Evolutionary conservation across 2,113 vertebrate genomes (phyloP).

Genomic region (Gallinago paraguaiae): DNA sequence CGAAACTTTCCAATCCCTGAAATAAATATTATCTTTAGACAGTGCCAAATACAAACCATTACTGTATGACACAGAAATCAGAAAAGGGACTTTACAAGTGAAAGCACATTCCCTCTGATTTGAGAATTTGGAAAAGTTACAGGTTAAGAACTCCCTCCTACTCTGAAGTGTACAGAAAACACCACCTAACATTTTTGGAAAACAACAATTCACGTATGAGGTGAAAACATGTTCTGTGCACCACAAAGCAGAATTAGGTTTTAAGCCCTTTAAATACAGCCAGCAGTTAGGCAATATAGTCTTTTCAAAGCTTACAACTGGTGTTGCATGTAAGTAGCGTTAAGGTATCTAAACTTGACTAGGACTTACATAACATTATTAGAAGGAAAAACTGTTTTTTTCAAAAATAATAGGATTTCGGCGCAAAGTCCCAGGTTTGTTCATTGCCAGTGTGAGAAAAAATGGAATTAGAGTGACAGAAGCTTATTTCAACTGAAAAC

Average conservation of each 20-base stretch:
- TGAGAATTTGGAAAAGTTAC: not conserved
- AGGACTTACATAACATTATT: not conserved
- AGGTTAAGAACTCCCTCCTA: not conserved
- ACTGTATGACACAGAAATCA: not conserved
- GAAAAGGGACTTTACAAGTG: not conserved
- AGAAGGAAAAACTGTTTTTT: not conserved
- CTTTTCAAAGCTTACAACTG: not conserved
- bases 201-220: not conserved
- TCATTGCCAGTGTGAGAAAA: not conserved
- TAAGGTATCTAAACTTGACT: not conserved
- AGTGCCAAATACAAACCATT: not conserved
- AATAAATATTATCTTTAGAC: not conserved
- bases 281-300: not conserved
- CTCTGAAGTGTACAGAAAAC: not conserved
- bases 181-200: not conserved
- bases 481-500: not conserved
- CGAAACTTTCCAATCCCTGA: not conserved
- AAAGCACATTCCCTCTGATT: not conserved
- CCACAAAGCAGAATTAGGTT: not conserved
- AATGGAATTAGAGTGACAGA: not conserved
- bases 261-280: not conserved
- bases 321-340: not conserved
- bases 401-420: not conserved
- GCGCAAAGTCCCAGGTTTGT: not conserved
- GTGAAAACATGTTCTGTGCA: fast-evolving